A percentile compares a stretch with the other conserved stretches of the same genome.
Evolutionary conservation across 2,113 vertebrate genomes (phyloP).

Genomic region (Beaufortia kweichowensis): DNA sequence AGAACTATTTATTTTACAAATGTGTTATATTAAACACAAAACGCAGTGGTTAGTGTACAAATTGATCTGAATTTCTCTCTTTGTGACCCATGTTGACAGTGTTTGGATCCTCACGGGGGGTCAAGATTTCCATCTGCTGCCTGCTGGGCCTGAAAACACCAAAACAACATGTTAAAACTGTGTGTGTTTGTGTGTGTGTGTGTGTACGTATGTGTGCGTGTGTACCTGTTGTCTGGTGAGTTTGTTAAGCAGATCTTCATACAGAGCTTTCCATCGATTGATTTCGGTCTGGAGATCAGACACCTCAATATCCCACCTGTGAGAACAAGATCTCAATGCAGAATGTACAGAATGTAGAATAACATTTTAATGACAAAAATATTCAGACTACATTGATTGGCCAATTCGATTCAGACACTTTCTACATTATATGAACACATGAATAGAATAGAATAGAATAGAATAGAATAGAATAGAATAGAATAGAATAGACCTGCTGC

Average conservation of each 20-base stretch:
- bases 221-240: slow-evolving; percentile 53
- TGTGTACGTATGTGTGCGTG: not conserved
- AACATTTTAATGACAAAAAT: too few species aligned
- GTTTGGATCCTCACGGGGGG: slow-evolving; percentile 67
- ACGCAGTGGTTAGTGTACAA: too few species aligned
- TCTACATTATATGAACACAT: too few species aligned
- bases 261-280: slow-evolving; percentile 60
- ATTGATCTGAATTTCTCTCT: not conserved
- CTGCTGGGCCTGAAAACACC: slow-evolving; percentile 62
- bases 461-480: not conserved
- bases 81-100: slow-evolving; percentile 22
- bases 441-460: not conserved
- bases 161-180: slow-evolving; percentile 52
- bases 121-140: slow-evolving; percentile 62
- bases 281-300: slow-evolving; percentile 58
- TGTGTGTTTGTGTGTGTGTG: not conserved
- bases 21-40: too few species aligned
- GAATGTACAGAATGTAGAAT: not conserved
- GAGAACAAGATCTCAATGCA: not conserved
- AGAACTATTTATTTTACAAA: too few species aligned
- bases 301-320: slow-evolving; percentile 57
- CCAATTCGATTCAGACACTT: too few species aligned
- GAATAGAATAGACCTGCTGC: slow-evolving; percentile 16
- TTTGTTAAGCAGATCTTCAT: slow-evolving; percentile 62
- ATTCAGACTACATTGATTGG: too few species aligned